These are phyloP conservation scores for Lepus americanus DNA, from an alignment of 2,113 vertebrate species.

Conservation along the genomic window DNA sequence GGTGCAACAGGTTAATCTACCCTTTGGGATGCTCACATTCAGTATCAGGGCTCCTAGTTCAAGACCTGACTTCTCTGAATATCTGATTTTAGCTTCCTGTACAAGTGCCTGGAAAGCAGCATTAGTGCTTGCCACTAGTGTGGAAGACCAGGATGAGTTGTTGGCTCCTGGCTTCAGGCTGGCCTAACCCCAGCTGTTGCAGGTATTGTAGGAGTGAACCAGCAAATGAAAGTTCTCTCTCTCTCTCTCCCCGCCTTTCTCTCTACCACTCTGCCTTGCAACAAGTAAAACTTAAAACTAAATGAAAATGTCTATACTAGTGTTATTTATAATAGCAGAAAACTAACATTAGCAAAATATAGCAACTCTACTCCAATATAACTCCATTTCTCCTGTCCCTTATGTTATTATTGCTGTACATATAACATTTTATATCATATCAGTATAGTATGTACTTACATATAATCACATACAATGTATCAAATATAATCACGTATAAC, in stretches of 20 bases:
- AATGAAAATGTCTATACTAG: background rate
- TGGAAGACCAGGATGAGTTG: no score
- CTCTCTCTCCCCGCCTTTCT: no score
- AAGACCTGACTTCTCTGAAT: no score
- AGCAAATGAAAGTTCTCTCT: background rate
- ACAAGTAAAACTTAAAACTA: constrained; percentile 47
- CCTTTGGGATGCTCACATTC: no score
- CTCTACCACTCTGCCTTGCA: background rate
- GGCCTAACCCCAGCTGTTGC: no score
- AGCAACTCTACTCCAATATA: background rate
- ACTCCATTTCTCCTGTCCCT: background rate
- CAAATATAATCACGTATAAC: background rate
- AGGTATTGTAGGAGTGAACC: no score
- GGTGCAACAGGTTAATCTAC: no score
- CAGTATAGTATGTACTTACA: background rate
- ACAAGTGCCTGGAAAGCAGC: no score
- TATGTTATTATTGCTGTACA: background rate
- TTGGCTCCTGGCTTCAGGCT: no score
- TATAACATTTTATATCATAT: background rate
- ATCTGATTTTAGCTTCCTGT: no score
- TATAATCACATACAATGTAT: background rate
- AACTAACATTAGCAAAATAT: constrained; percentile 43
- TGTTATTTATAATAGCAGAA: background rate
- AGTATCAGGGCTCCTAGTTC: no score
- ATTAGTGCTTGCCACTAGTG: no score